Base-by-base conservation (phyloP, 1,140 invertebrate genomes). In the Oryzaephilus surinamensis region DNA sequence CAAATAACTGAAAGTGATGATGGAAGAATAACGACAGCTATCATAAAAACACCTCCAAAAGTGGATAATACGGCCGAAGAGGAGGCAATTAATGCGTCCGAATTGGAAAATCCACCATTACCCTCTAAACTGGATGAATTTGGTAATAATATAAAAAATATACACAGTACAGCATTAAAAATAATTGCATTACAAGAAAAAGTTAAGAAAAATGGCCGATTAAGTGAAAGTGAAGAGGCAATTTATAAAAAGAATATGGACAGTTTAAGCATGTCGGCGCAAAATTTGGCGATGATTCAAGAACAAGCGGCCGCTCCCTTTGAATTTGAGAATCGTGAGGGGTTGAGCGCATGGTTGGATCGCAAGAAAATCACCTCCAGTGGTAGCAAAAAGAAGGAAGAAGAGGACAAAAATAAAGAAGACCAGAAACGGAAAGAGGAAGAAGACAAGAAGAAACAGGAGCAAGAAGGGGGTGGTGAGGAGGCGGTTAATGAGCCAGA, bases 1-100 rank as follows among this genome's bases (percentile, higher is more conserved):
- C 67, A 74, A 65, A 63, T 77, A 20, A 67, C 66, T 16, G 67
- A 70, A 52, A 64, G 67, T 17, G 55, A 61, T 5, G 64, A 65
- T 44, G 73, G 72, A 13, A 61, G 55, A 14, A 55, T 71, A 0
- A 57, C 69, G 3, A 69, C 64, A n/a, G 62, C 70, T 33, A 67
- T 65, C 26, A 50, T 60, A 8, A 46, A 46, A 45, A 50, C 45
- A 18, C 46, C 52, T 2, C 26, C 28, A 24, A 27, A 24, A 10
- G 10, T n/a, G 38, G 47, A 45, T 26, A 45, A 24, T 12, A 32
- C 38, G 11, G 31, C 24, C 3, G 28, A 47, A 26, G 50, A 52
- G 36, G 47, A 52, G 19, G 30, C 28, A 24, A 43, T 43, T 7
- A 29, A 52, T 21, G 35, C 45, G 17, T 14, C 44, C 8, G 56